Base-by-base conservation (phyloP, 2,888 invertebrate species). In the Pterostichus niger region DNA sequence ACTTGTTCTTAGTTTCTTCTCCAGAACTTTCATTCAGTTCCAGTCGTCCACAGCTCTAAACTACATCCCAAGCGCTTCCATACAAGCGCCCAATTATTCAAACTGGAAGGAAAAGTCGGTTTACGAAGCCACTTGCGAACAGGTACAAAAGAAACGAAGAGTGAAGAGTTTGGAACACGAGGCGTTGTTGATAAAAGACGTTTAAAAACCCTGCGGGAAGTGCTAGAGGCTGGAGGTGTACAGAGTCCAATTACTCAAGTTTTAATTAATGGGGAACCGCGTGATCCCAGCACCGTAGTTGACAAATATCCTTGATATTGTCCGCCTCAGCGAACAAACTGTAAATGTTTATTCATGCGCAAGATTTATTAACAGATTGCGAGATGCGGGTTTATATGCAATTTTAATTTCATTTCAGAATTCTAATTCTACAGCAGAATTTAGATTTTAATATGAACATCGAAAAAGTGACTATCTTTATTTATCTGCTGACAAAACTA, bases 221-320 rank as follows among this genome's bases (percentile, higher is more conserved):
- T 40, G 61, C 49, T 11, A 33, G 11, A 49, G 31, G 56, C 17
- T 44, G 13, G 68, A 71, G 59, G 77, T 77, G 80, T 49, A 35
- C 40, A 49, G 49, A 33, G 49, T 80, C 80, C 80, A 80, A 80
- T 80, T 80, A 80, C 80, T 80, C 68, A 80, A 80, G 80, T 80
- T 80, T 80, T 80, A 80, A 80, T 80, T 80, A 80, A 80, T 80
- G 64, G 80, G 64, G 68, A 13, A 71, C 46, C 68, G 68, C 44
- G 56, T 56, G 68, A 71, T 71, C 68, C 68, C 15, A 71, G 68
- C 33, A 35, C 10, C 64, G 64, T 52, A 52, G 52, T n/a, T 13
- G 40, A 78, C 56, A 64, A 61, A 79, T 79, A 80, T 64, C 68
- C 80, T 33, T 33, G 79, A 79, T 52, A 49, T 80, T 56, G 68